Conservation (phyloP, 2,888 invertebrate species). For the Altica lythri region DNA sequence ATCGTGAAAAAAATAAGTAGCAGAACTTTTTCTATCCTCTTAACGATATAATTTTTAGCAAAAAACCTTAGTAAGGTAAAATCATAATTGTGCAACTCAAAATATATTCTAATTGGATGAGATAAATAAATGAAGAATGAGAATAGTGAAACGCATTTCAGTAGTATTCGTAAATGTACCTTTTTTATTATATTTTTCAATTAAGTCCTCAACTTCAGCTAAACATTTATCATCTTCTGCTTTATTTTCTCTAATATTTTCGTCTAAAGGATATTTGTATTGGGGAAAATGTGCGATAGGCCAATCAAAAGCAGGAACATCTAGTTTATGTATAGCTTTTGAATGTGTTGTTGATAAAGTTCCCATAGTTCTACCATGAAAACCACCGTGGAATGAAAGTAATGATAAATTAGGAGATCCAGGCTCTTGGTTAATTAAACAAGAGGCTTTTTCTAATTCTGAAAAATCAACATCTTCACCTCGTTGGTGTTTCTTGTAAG, state of each 20-base stretch:
- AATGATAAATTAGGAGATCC: slow-evolving; percentile 85
- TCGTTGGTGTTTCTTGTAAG: slow-evolving; percentile 77
- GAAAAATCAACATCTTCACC: slow-evolving; percentile 64
- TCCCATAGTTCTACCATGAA: slow-evolving; percentile 95
- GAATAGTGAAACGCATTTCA: no score
- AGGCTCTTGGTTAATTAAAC: slow-evolving; percentile 84
- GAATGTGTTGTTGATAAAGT: slow-evolving; percentile 87
- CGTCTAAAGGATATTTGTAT: slow-evolving; percentile 91
- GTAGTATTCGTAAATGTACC: slow-evolving; percentile 48
- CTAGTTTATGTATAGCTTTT: slow-evolving; percentile 94
- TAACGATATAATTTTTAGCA: no score
- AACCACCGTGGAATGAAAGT: slow-evolving; percentile 86
- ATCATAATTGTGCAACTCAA: no score
- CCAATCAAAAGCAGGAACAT: slow-evolving; percentile 95
- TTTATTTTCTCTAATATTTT: slow-evolving; percentile 77
- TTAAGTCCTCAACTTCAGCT: slow-evolving; percentile 72
- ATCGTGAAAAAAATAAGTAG: no score
- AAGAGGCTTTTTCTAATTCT: slow-evolving; percentile 77
- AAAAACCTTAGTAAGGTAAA: no score
- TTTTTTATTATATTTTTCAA: slow-evolving; percentile 72
- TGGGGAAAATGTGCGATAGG: slow-evolving; percentile 88
- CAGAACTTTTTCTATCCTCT: no score
- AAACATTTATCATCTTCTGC: slow-evolving; percentile 79
- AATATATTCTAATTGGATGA: no score
- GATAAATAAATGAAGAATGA: no score